A percentile compares a stretch with the other conserved stretches of the same genome.
These are phyloP conservation scores for Panthera uncia DNA, from an alignment of 2,113 vertebrate genomes.

Conservation along the genomic window DNA sequence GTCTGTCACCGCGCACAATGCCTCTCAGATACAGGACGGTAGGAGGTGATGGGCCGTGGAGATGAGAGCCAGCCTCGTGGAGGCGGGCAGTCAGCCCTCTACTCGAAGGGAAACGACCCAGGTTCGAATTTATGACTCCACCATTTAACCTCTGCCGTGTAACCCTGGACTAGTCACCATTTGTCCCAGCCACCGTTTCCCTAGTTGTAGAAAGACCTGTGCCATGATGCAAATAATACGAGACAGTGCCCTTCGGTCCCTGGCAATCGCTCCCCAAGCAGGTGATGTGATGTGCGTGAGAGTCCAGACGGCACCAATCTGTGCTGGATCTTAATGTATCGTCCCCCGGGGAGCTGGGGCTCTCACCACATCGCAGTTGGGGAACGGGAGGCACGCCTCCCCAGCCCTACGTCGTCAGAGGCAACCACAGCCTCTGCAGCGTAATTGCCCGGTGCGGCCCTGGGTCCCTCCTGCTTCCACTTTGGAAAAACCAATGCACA, in stretches of 20 bases:
- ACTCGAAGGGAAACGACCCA: background rate
- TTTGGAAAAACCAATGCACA: background rate
- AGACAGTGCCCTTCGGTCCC: background rate
- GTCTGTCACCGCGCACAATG: background rate
- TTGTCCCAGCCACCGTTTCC: background rate
- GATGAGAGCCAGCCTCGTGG: background rate
- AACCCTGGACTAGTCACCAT: background rate
- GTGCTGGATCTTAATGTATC: background rate
- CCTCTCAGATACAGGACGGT: background rate
- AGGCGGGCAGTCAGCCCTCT: background rate
- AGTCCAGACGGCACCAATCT: background rate
- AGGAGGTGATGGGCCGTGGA: background rate
- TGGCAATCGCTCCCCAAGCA: background rate
- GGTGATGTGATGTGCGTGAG: background rate
- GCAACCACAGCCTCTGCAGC: background rate
- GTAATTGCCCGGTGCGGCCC: background rate
- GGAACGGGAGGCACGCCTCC: background rate
- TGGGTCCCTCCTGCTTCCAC: background rate
- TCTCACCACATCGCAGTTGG: background rate
- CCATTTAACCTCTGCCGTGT: background rate
- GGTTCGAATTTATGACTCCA: background rate
- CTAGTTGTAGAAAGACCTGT: background rate
- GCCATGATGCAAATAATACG: background rate
- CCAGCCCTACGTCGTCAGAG: rapidly evolving
- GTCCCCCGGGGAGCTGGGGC: background rate